A percentile compares a stretch with the other conserved stretches of the same genome.
These are phyloP conservation scores for Syrrhaptes paradoxus DNA, from an alignment of 2,113 vertebrate species.

Conservation along the genomic window DNA sequence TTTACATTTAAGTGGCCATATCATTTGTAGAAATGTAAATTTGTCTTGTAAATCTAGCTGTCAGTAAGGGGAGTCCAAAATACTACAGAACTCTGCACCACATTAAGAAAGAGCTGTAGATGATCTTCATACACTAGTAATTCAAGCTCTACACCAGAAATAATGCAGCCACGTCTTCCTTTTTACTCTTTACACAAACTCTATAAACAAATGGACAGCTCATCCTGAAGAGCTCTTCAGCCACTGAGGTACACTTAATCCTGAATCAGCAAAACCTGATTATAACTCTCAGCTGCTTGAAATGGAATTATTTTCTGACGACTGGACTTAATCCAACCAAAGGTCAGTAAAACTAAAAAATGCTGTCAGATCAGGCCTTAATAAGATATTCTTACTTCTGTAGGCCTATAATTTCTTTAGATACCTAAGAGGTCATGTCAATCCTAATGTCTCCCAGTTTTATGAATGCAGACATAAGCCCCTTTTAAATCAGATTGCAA, in stretches of 20 bases:
- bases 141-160: neutral
- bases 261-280: slow-evolving; percentile 70
- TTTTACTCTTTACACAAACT: neutral
- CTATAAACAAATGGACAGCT: neutral
- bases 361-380: slow-evolving; percentile 41
- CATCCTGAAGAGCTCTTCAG: slow-evolving; percentile 26
- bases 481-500: slow-evolving; percentile 69
- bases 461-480: slow-evolving; percentile 66
- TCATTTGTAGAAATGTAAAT: neutral
- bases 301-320: slow-evolving; percentile 76
- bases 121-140: neutral
- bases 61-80: neutral
- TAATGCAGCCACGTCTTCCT: neutral
- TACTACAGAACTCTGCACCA: neutral
- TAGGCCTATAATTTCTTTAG: slow-evolving; percentile 64
- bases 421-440: slow-evolving; percentile 70
- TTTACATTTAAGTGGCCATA: neutral
- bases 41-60: neutral
- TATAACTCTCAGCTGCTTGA: slow-evolving; percentile 71
- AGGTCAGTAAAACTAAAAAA: slow-evolving; percentile 56
- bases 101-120: neutral
- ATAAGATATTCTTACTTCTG: slow-evolving; percentile 62
- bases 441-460: slow-evolving; percentile 68
- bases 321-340: slow-evolving; percentile 66
- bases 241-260: slow-evolving; percentile 61